Evolutionary conservation across 2,888 invertebrate genomes (phyloP).

Genomic region (Dromius quadrimaculatus): DNA sequence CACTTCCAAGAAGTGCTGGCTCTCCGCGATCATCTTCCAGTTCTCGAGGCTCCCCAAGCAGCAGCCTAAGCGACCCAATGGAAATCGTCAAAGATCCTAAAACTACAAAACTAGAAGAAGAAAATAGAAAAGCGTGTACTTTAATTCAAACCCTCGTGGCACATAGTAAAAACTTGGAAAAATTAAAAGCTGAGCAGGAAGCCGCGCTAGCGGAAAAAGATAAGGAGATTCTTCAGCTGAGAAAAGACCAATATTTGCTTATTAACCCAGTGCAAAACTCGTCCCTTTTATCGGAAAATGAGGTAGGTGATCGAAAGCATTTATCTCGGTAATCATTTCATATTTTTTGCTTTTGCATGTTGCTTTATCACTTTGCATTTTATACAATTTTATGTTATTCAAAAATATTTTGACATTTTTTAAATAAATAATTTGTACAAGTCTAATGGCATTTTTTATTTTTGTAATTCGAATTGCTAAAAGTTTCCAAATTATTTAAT

Average conservation of each 20-base stretch:
- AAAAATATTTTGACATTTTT: too few relatives aligned
- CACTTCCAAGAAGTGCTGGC: neutral
- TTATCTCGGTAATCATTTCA: slow-evolving; percentile 21
- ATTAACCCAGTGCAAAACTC: neutral
- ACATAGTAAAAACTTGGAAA: slow-evolving; percentile 60
- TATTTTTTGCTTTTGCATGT: slow-evolving; percentile 19
- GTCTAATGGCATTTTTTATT: too few relatives aligned
- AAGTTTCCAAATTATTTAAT: too few relatives aligned
- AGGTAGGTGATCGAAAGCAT: slow-evolving; percentile 31
- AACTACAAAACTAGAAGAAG: slow-evolving; percentile 62
- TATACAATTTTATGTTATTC: too few relatives aligned
- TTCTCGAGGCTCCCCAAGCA: neutral
- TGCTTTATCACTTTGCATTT: too few relatives aligned
- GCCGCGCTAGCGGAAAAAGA: slow-evolving; percentile 60
- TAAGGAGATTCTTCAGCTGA: slow-evolving; percentile 57
- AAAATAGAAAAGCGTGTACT: slow-evolving; percentile 65
- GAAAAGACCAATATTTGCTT: slow-evolving; percentile 20
- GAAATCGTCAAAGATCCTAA: slow-evolving; percentile 55
- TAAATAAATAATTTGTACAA: too few relatives aligned
- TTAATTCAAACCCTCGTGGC: slow-evolving; percentile 65
- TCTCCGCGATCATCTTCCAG: slow-evolving; percentile 3
- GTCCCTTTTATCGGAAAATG: slow-evolving; percentile 18
- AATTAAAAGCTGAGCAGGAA: slow-evolving; percentile 62
- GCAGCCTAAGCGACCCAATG: neutral
- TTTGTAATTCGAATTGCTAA: too few relatives aligned